phyloP scores from a whole-genome alignment of 53 echinoderm and acorn worm genomes.

The Arbacia lixula region DNA sequence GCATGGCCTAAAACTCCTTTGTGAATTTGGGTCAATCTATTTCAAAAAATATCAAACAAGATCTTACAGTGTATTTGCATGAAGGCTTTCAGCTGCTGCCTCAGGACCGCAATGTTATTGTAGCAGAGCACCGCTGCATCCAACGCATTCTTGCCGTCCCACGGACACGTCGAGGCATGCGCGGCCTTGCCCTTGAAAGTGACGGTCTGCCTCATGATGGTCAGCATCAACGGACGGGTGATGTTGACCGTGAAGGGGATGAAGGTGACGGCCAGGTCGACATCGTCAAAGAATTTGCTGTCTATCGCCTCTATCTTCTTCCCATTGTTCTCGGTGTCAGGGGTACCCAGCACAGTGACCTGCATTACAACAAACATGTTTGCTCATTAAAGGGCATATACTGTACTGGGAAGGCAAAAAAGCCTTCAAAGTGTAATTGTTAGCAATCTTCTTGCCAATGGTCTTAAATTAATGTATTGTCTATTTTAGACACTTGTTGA shows the following conservation, averaged over 20 bases:
- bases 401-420: no score
- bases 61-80: slow-evolving; percentile 87
- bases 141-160: slow-evolving; percentile 86
- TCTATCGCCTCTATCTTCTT: slow-evolving; percentile 81
- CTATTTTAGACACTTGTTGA: no score
- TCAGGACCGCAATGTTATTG: slow-evolving; percentile 77
- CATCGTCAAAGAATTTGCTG: slow-evolving; percentile 71
- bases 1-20: no score
- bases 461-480: no score
- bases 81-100: slow-evolving; percentile 83
- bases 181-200: slow-evolving; percentile 68
- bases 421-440: no score
- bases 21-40: no score
- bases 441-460: no score
- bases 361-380: no score
- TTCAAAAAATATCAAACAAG: no score
- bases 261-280: slow-evolving; percentile 77
- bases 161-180: slow-evolving; percentile 83
- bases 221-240: slow-evolving; percentile 75
- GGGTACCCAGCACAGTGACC: slow-evolving; percentile 78
- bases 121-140: slow-evolving; percentile 88
- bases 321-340: slow-evolving; percentile 80
- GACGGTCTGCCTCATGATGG: slow-evolving; percentile 74
- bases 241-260: slow-evolving; percentile 76
- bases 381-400: no score